A percentile compares a stretch with the other conserved stretches of the same genome.
These are phyloP conservation scores for Serranus cabrilla DNA, from an alignment of 2,797 vertebrate genomes.

Conservation along the genomic window DNA sequence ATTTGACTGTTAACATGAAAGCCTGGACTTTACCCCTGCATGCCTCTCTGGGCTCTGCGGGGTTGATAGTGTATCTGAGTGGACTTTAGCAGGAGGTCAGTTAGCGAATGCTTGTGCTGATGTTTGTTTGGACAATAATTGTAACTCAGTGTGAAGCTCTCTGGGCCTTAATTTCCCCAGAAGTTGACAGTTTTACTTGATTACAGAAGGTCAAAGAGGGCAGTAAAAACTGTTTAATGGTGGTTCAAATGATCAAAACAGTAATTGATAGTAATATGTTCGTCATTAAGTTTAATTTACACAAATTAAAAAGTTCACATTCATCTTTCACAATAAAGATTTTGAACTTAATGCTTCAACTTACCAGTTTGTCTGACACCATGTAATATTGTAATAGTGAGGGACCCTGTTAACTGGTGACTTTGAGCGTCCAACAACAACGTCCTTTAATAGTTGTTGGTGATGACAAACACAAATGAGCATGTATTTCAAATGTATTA, in stretches of 20 bases:
- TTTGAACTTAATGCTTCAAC: too few relatives aligned
- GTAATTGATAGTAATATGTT: background rate
- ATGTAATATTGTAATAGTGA: too few relatives aligned
- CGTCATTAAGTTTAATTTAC: background rate
- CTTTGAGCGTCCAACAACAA: too few relatives aligned
- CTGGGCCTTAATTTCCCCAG: constrained; percentile 11
- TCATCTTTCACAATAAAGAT: background rate
- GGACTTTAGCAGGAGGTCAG: constrained; percentile 73
- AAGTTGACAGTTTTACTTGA: constrained; percentile 11
- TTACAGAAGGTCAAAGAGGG: background rate
- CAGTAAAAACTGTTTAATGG: background rate
- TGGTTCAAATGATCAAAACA: background rate
- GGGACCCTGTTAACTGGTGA: too few relatives aligned
- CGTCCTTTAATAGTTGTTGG: too few relatives aligned
- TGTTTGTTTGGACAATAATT: constrained; percentile 48
- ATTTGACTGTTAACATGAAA: constrained; percentile 47
- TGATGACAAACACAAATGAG: too few relatives aligned
- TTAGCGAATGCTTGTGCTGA: constrained; percentile 36
- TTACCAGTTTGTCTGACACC: too few relatives aligned
- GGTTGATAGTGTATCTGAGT: constrained; percentile 69
- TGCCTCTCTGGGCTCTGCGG: background rate
- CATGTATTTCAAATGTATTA: too few relatives aligned
- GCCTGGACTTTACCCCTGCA: constrained; percentile 70
- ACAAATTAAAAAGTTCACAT: too few relatives aligned
- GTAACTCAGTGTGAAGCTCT: constrained; percentile 14